These are phyloP conservation scores for Deroptyus accipitrinus DNA, from an alignment of 2,113 vertebrate species.

Conservation along the genomic window DNA sequence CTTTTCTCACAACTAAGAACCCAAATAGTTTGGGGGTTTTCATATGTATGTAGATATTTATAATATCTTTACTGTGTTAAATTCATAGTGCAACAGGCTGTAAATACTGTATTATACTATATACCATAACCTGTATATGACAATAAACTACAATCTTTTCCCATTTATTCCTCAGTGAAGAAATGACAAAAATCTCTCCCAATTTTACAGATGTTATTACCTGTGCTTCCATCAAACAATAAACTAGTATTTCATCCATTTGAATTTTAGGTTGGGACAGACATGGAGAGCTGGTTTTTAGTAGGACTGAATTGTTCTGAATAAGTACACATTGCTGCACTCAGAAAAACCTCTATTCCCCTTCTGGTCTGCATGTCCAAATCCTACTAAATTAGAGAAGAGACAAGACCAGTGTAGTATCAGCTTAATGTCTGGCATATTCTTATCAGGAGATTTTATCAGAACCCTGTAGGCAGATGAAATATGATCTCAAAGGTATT, in stretches of 20 bases:
- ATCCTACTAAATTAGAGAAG: background rate
- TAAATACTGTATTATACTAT: background rate
- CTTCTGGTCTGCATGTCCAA: background rate
- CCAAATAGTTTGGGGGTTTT: background rate
- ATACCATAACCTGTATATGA: background rate
- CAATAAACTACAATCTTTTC: background rate
- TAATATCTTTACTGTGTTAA: background rate
- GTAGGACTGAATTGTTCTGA: background rate
- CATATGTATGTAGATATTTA: background rate
- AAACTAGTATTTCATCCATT: background rate
- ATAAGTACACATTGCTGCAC: background rate
- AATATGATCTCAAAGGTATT: constrained; percentile 23
- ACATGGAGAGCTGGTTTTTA: background rate
- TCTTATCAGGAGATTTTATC: constrained; percentile 3
- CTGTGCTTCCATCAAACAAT: background rate
- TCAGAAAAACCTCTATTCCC: background rate
- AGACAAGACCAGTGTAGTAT: constrained; percentile 5
- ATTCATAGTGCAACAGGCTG: background rate
- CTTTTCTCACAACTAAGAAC: background rate
- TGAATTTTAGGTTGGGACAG: background rate
- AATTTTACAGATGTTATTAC: background rate
- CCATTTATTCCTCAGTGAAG: background rate
- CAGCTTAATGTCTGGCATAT: constrained; percentile 10
- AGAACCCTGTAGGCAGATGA: background rate
- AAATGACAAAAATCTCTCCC: background rate